Conservation (phyloP, 2,797 vertebrate genomes). For the Gymnocypris eckloni region DNA sequence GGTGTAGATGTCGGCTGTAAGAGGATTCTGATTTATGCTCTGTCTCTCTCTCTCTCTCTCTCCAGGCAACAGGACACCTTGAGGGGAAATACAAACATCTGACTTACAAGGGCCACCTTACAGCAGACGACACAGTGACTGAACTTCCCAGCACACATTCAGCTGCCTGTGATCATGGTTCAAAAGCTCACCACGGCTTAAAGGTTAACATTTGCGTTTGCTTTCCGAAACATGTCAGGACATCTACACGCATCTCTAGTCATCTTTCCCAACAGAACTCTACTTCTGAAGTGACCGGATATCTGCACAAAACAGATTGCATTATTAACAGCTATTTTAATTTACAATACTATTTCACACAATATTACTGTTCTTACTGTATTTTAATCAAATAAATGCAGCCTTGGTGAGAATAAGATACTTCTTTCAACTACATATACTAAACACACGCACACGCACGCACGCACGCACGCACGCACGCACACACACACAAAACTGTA, state of each 20-base stretch:
- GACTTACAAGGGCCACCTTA: constrained; percentile 53
- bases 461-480: too few species aligned
- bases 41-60: constrained; percentile 52
- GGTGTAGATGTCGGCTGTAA: constrained; percentile 47
- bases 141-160: constrained; percentile 42
- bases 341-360: background rate
- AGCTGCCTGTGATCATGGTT: constrained; percentile 51
- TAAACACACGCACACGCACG: too few species aligned
- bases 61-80: constrained; percentile 64
- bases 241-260: constrained; percentile 9
- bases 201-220: constrained; percentile 54
- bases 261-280: background rate
- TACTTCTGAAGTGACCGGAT: background rate
- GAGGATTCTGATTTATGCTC: constrained; percentile 63
- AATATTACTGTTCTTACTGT: background rate
- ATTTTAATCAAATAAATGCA: background rate
- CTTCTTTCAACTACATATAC: background rate
- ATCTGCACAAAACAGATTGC: background rate
- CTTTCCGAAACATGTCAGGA: constrained; percentile 22
- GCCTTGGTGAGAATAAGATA: background rate
- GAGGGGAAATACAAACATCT: constrained; percentile 62
- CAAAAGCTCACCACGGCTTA: constrained; percentile 48
- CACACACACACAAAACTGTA: background rate
- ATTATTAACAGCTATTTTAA: background rate
- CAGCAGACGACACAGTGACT: constrained; percentile 56